These are phyloP conservation scores for Dione juno DNA, from an alignment of 2,888 invertebrate species.

Conservation along the genomic window DNA sequence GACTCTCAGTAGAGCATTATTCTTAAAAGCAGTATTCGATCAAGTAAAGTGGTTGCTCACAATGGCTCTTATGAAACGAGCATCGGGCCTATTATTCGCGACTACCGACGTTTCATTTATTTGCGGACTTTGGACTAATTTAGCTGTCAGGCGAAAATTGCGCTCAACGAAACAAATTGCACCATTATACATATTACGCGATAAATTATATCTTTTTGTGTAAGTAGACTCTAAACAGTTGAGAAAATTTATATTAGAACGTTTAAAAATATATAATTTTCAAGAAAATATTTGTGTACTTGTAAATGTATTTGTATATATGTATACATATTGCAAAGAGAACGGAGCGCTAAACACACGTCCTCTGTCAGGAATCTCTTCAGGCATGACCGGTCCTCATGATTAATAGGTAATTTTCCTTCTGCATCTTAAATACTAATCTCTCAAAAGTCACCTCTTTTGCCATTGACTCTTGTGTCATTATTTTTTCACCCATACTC, in stretches of 20 bases:
- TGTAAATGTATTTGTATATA: no score
- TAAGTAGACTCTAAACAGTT: slow-evolving; percentile 6
- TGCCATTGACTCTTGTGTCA: no score
- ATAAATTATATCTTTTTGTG: slow-evolving; percentile 21
- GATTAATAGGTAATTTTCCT: no score
- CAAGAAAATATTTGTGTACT: no score
- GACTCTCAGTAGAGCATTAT: slow-evolving; percentile 26
- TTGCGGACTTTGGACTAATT: slow-evolving; percentile 62
- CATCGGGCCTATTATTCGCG: slow-evolving; percentile 47
- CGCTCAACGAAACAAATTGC: slow-evolving; percentile 57
- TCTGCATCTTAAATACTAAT: no score
- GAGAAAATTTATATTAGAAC: neutral
- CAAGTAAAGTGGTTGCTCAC: slow-evolving; percentile 43
- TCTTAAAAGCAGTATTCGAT: slow-evolving; percentile 44
- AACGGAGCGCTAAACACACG: no score
- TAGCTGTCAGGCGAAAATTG: slow-evolving; percentile 61
- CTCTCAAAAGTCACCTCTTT: no score
- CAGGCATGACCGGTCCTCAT: no score
- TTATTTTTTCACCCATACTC: no score
- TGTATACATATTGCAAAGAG: no score
- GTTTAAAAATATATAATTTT: no score
- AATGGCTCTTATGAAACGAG: slow-evolving; percentile 44
- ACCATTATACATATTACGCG: slow-evolving; percentile 49
- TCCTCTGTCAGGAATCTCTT: no score
- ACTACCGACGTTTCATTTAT: slow-evolving; percentile 59